These are phyloP conservation scores for Acleris emargana DNA, from an alignment of 2,888 invertebrate species.

Conservation along the genomic window DNA sequence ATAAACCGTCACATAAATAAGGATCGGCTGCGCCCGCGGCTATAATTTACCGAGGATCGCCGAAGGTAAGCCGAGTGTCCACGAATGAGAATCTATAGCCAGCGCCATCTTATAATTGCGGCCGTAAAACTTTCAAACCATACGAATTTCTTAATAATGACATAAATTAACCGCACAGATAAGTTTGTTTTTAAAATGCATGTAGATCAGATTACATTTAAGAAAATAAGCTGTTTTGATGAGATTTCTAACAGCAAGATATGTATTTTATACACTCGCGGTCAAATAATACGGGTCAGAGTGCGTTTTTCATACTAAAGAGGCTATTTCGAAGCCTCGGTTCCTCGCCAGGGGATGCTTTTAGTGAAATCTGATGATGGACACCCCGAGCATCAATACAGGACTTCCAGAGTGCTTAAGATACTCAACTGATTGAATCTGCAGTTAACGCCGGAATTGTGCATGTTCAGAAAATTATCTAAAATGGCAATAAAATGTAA, in stretches of 20 bases:
- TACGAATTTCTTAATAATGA: neutral
- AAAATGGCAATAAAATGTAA: too few relatives aligned
- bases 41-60: conserved; percentile 4
- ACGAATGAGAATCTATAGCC: neutral
- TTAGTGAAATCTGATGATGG: too few relatives aligned
- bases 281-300: too few relatives aligned
- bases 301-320: too few relatives aligned
- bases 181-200: neutral
- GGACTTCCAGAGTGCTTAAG: too few relatives aligned
- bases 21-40: conserved; percentile 26
- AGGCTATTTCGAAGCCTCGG: too few relatives aligned
- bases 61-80: conserved; percentile 1
- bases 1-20: conserved; percentile 32
- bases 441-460: too few relatives aligned
- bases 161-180: neutral
- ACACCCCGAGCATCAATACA: too few relatives aligned
- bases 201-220: conserved; percentile 16
- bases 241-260: conserved; percentile 4
- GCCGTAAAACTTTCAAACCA: neutral
- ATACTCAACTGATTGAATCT: too few relatives aligned
- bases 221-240: conserved; percentile 1
- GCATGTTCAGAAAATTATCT: too few relatives aligned
- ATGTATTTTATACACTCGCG: too few relatives aligned
- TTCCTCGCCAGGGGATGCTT: too few relatives aligned
- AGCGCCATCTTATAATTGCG: neutral